phyloP scores from a whole-genome alignment of 2,888 invertebrate species.

The Drosophila anomalata region DNA sequence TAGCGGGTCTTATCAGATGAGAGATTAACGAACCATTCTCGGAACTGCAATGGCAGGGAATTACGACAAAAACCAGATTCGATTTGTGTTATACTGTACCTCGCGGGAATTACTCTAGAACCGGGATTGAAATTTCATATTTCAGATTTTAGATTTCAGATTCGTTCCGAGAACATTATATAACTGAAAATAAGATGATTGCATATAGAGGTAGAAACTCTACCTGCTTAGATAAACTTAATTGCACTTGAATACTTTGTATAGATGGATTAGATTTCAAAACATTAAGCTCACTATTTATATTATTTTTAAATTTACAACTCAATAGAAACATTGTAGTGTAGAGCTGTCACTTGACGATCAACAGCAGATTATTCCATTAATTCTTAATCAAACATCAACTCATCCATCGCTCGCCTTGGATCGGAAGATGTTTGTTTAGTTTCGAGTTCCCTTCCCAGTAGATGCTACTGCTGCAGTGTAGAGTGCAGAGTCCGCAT shows the following conservation, averaged over 20 bases:
- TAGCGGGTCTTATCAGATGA: constrained; percentile 25
- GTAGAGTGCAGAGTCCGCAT: constrained; percentile 46
- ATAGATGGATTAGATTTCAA: constrained; percentile 1
- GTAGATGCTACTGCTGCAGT: constrained; percentile 6
- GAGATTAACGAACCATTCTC: constrained; percentile 26
- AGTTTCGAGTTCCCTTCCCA: not conserved
- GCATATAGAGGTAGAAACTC: constrained; percentile 1
- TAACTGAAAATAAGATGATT: constrained; percentile 1
- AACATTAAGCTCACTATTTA: not conserved
- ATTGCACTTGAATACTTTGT: constrained; percentile 10
- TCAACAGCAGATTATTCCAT: constrained; percentile 16
- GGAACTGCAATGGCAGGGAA: constrained; percentile 8
- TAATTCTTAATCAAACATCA: constrained; percentile 25
- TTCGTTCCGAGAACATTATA: constrained; percentile 33
- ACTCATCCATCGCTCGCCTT: constrained; percentile 5
- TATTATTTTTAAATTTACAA: not conserved
- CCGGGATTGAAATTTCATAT: constrained; percentile 14
- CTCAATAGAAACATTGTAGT: not conserved
- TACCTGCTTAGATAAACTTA: constrained; percentile 5
- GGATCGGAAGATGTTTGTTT: constrained; percentile 26
- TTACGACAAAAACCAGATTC: constrained; percentile 28
- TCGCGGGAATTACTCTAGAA: not conserved
- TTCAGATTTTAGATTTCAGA: constrained; percentile 18
- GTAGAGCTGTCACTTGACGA: constrained; percentile 5
- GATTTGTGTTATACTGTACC: constrained; percentile 10